Percentiles rank a stretch among this genome's conserved stretches.
These are phyloP conservation scores for Notiomystis cincta DNA, from an alignment of 2,113 vertebrate genomes.

Conservation along the genomic window DNA sequence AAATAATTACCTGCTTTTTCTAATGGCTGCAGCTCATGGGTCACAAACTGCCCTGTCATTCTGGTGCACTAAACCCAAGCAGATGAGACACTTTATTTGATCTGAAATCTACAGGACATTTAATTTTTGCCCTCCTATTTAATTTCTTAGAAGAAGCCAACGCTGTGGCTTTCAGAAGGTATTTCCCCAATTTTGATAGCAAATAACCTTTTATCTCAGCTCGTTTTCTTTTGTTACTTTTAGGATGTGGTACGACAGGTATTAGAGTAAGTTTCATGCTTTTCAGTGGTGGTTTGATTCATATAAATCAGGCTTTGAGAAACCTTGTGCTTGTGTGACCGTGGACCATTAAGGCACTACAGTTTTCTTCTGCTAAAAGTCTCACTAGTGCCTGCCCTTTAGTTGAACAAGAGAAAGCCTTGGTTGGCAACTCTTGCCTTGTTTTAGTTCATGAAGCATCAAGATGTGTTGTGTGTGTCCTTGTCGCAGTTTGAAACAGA, in stretches of 20 bases:
- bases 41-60: background rate
- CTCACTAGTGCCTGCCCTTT: background rate
- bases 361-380: background rate
- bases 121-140: background rate
- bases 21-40: background rate
- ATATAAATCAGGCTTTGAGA: background rate
- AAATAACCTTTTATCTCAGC: background rate
- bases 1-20: background rate
- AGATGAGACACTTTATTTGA: background rate
- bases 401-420: background rate
- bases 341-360: background rate
- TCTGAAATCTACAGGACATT: background rate
- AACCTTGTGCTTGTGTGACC: background rate
- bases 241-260: background rate
- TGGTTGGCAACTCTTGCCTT: background rate
- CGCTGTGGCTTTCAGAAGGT: background rate
- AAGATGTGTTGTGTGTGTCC: background rate
- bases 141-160: background rate
- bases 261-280: background rate
- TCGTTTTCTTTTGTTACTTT: slow-evolving; percentile 11
- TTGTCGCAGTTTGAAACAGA: too few species aligned
- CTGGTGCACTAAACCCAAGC: background rate
- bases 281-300: background rate
- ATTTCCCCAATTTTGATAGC: background rate
- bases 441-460: background rate